Percentiles rank a stretch among this genome's conserved stretches.
phyloP scores from a whole-genome alignment of 2,888 invertebrate species.

The Marronus borbonicus region DNA sequence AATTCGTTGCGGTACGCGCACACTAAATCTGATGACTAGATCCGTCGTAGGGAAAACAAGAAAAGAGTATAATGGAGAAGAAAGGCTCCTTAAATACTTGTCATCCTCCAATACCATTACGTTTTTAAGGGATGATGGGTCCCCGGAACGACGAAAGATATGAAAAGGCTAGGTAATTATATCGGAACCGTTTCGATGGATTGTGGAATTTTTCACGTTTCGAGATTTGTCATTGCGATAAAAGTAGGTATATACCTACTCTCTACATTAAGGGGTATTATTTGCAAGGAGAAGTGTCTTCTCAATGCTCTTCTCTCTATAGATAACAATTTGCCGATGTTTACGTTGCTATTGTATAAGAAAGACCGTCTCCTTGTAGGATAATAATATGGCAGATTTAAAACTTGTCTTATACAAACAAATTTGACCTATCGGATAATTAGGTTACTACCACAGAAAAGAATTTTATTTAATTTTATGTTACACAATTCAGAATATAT shows the following conservation, averaged over 20 bases:
- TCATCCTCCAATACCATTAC: slow-evolving; percentile 40
- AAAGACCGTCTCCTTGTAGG: neutral
- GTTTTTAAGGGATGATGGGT: slow-evolving; percentile 47
- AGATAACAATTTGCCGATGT: neutral
- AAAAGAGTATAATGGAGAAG: slow-evolving; percentile 59
- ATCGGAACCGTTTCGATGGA: slow-evolving; percentile 43
- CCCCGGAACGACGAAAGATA: neutral
- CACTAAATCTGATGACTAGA: too few species aligned
- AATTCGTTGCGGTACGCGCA: slow-evolving; percentile 67
- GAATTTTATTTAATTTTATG: too few species aligned
- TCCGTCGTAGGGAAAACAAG: neutral
- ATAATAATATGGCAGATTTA: neutral
- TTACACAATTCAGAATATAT: too few species aligned
- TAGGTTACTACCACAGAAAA: too few species aligned
- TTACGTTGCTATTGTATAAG: slow-evolving; percentile 1
- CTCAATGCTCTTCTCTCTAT: neutral
- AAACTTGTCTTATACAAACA: too few species aligned
- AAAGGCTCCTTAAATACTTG: slow-evolving; percentile 49
- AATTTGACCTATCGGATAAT: too few species aligned
- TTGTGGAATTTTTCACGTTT: slow-evolving; percentile 20
- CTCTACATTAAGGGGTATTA: slow-evolving; percentile 7
- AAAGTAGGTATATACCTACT: neutral
- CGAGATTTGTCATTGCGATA: slow-evolving; percentile 24
- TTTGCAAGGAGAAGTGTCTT: neutral
- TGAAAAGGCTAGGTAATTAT: slow-evolving; percentile 35